Percentiles rank a stretch among this genome's conserved stretches.
Evolutionary conservation across 1,140 invertebrate species (phyloP).

Genomic region (Leptinotarsa undecemlineata): DNA sequence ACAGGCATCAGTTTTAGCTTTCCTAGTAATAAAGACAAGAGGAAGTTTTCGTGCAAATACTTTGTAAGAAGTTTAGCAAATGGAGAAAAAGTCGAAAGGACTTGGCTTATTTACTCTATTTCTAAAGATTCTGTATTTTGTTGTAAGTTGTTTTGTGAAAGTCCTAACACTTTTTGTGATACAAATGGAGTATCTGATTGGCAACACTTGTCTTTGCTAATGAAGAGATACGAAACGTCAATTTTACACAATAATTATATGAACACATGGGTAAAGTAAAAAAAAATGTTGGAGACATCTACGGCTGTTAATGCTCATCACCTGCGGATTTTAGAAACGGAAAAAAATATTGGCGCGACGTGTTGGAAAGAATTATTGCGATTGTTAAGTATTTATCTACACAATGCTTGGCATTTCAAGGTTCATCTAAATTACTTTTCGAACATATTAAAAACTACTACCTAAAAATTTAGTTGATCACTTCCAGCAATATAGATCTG

Average conservation of each 20-base stretch:
- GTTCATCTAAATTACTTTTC: slow-evolving; percentile 25
- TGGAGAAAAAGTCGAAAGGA: slow-evolving; percentile 28
- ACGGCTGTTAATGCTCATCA: not conserved
- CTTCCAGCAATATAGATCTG: slow-evolving; percentile 27
- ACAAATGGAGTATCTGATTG: slow-evolving; percentile 30
- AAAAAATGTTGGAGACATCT: slow-evolving; percentile 25
- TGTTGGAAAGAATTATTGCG: slow-evolving; percentile 32
- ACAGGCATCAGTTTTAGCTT: slow-evolving; percentile 19
- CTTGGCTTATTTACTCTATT: slow-evolving; percentile 30
- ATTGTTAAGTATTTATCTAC: slow-evolving; percentile 27
- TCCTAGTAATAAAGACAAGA: slow-evolving; percentile 26
- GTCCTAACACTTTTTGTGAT: slow-evolving; percentile 25
- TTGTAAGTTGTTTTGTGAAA: slow-evolving; percentile 28
- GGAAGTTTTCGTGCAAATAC: slow-evolving; percentile 24
- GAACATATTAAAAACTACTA: too few relatives aligned
- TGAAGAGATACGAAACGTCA: slow-evolving; percentile 28
- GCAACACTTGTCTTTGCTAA: slow-evolving; percentile 27
- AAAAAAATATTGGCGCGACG: slow-evolving; percentile 26
- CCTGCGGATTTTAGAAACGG: too few relatives aligned
- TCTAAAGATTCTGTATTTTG: slow-evolving; percentile 26
- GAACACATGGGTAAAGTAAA: slow-evolving; percentile 22
- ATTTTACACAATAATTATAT: slow-evolving; percentile 27
- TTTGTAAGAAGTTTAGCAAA: slow-evolving; percentile 26
- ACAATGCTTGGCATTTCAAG: slow-evolving; percentile 29
- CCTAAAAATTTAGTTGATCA: slow-evolving; percentile 23